A percentile compares a stretch with the other conserved stretches of the same genome.
phyloP scores from a whole-genome alignment of 2,113 vertebrate genomes.

The Pholis gunnellus region DNA sequence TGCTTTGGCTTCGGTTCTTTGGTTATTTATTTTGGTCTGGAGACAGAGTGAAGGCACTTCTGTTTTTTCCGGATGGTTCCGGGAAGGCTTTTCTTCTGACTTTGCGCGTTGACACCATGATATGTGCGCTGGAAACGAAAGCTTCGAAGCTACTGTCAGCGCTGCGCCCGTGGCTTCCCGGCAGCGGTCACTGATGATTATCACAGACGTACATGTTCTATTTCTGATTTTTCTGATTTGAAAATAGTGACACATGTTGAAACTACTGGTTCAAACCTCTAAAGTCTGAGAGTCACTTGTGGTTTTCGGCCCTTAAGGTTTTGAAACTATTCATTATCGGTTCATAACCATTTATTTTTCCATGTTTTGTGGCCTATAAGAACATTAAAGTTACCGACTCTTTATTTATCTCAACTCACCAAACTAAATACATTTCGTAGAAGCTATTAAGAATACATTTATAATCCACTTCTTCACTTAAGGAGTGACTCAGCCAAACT shows the following conservation, averaged over 20 bases:
- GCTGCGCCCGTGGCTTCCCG: constrained; percentile 43
- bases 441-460: constrained; percentile 47
- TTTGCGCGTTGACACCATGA: constrained; percentile 72
- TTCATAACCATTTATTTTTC: constrained; percentile 27
- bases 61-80: constrained; percentile 51
- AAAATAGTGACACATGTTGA: constrained; percentile 38
- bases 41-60: constrained; percentile 46
- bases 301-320: constrained; percentile 19
- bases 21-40: constrained; percentile 67
- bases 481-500: constrained; percentile 47
- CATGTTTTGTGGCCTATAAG: constrained; percentile 12
- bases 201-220: constrained; percentile 52
- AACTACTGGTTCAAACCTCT: constrained; percentile 17
- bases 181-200: constrained; percentile 55
- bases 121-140: constrained; percentile 65
- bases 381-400: constrained; percentile 2
- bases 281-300: constrained; percentile 9
- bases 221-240: constrained; percentile 18
- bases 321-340: constrained; percentile 30
- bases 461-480: constrained; percentile 53
- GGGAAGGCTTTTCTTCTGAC: constrained; percentile 37
- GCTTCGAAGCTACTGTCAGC: constrained; percentile 55
- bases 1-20: constrained; percentile 33
- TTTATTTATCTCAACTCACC: not conserved
- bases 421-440: constrained; percentile 33